Conservation (phyloP, 1,140 invertebrate species). For the Babylonia areolata region DNA sequence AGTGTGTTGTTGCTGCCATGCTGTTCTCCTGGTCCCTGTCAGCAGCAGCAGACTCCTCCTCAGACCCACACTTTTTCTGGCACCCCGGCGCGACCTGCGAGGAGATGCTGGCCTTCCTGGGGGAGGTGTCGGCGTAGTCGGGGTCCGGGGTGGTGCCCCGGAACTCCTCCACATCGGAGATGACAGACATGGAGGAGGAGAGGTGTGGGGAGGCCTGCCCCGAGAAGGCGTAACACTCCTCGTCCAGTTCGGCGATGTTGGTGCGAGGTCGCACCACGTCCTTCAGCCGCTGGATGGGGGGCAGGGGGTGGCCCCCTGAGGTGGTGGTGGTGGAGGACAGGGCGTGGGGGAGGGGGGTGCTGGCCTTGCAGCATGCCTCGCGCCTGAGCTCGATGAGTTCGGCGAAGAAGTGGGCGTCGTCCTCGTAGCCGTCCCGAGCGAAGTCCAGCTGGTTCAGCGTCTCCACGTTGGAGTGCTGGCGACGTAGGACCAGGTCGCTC, state of each 20-base stretch:
- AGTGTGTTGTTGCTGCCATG: neutral
- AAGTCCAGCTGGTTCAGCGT: conserved; percentile 61
- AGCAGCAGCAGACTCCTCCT: neutral
- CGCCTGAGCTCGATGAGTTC: conserved; percentile 34
- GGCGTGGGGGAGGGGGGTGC: neutral
- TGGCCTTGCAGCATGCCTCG: neutral
- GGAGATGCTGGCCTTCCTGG: neutral
- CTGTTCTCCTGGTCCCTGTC: neutral
- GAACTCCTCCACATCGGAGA: conserved; percentile 18
- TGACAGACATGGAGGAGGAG: neutral
- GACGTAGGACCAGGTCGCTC: neutral
- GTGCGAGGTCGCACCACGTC: conserved; percentile 10
- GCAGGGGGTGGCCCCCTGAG: neutral
- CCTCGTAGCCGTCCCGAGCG: conserved; percentile 58
- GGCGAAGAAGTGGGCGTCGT: conserved; percentile 62
- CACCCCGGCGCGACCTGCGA: neutral
- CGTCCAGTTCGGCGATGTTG: conserved; percentile 23
- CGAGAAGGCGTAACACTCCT: conserved; percentile 1
- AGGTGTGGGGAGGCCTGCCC: neutral
- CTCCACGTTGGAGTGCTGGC: conserved; percentile 37
- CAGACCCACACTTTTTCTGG: neutral
- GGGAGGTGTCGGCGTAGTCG: neutral
- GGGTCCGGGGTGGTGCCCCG: conserved; percentile 3
- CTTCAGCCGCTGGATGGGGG: neutral
- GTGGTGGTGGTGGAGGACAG: neutral